Conservation (phyloP, 2,888 invertebrate genomes). For the Epirrhoe alternata region DNA sequence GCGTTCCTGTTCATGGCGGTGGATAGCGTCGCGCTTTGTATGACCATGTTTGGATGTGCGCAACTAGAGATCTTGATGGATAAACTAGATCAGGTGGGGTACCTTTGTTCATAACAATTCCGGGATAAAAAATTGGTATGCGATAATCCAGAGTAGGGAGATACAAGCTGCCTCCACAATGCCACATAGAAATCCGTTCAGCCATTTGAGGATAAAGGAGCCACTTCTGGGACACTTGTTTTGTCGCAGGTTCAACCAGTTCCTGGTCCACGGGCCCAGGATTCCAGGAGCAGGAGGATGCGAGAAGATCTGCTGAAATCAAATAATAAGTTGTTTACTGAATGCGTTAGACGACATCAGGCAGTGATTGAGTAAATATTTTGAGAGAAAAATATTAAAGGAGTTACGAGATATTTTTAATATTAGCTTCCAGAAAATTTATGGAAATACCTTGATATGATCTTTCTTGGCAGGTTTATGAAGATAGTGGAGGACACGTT, state of each 20-base stretch:
- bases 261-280: constrained; percentile 25
- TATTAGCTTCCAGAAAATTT: too few species aligned
- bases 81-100: constrained; percentile 66
- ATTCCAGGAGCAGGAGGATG: constrained; percentile 29
- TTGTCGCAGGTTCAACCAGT: constrained; percentile 58
- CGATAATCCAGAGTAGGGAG: too few species aligned
- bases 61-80: constrained; percentile 74
- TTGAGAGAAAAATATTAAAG: neutral
- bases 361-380: constrained; percentile 56
- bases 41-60: constrained; percentile 75
- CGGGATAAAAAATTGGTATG: too few species aligned
- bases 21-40: constrained; percentile 69
- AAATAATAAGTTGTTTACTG: constrained; percentile 59
- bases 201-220: too few species aligned
- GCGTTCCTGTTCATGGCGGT: constrained; percentile 70
- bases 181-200: too few species aligned
- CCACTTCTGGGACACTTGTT: neutral
- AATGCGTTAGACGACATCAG: constrained; percentile 73
- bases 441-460: neutral
- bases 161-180: too few species aligned
- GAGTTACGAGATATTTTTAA: too few species aligned
- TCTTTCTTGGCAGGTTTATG: constrained; percentile 67
- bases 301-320: constrained; percentile 43
- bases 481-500: constrained; percentile 76
- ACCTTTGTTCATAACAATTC: too few species aligned